Conservation (phyloP, 2,113 vertebrate genomes). For the Choloepus hoffmanni region DNA sequence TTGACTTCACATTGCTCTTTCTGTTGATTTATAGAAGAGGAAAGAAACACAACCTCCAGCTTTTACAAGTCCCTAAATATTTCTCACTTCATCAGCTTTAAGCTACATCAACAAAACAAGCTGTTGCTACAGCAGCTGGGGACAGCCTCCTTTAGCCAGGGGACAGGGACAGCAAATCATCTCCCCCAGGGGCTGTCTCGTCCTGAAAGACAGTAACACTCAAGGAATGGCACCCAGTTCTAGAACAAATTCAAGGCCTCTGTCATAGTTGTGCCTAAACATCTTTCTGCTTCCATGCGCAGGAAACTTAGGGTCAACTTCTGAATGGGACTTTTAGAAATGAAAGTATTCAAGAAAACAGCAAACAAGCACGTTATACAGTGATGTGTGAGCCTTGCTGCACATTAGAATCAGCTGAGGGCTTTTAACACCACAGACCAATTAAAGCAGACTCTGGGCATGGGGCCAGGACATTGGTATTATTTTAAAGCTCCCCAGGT, state of each 20-base stretch:
- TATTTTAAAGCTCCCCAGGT: neutral
- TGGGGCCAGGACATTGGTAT: fast-evolving
- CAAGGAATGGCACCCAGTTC: neutral
- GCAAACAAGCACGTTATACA: neutral
- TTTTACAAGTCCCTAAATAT: neutral
- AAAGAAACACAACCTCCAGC: neutral
- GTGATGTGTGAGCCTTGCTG: neutral
- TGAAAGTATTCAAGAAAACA: neutral
- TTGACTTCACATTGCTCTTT: neutral
- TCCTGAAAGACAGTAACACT: neutral
- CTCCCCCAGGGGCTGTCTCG: neutral
- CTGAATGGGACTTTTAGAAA: neutral
- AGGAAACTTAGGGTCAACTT: neutral
- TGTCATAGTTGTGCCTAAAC: fast-evolving
- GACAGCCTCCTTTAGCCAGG: neutral
- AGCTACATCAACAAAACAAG: neutral
- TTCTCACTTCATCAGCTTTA: neutral
- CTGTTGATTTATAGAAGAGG: neutral
- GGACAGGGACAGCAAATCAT: fast-evolving
- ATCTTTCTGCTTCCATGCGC: neutral
- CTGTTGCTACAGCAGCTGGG: neutral
- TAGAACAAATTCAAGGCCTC: neutral
- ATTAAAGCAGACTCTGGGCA: neutral
- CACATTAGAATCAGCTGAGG: neutral
- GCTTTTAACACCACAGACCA: neutral